Base-by-base conservation (phyloP, 53 echinoderm and acorn worm genomes). In the Paelopatides confundens region DNA sequence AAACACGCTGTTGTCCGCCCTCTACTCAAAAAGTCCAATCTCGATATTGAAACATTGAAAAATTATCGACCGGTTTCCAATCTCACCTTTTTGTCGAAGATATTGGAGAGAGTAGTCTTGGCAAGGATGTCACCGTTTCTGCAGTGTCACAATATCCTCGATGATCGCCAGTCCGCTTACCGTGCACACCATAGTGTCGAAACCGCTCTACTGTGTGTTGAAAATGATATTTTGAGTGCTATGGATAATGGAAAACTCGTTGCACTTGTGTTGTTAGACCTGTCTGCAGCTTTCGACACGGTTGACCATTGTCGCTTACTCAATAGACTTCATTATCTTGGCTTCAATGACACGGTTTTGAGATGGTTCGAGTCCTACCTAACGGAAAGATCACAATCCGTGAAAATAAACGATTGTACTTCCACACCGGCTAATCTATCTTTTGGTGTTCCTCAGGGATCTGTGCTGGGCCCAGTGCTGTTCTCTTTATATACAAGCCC, bases 401-500 rank as follows among this genome's bases (percentile, higher is more conserved):
- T 53, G 10, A 18, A n/a, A 18, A n/a, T 53, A 13, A 53, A 53
- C 15, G 4, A 53, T 12, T 21, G 1, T 54, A 18, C 5, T 5
- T 21, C 54, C 5, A 3, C 54, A 9, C 40, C 64, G 8, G 17
- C 64, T 15, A 27, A 24, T 9, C 7, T 63, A 8, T 9, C 8
- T 8, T 27, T 63, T 63, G 64, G 24, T 27, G 24, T 63, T 7
- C 17, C 64, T 8, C 64, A 63, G 30, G 64, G 64, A 27, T 63
- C 24, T 63, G 64, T 63, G 6, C 26, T 63, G 10, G 26, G 64
- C 10, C 64, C 64, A 15, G 10, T 27, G 2, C 26, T 24, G 30
- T 78, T 78, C 14, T 51, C 79, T 3, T 40, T 78, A 31, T 78
- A 78, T 23, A 78, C 79, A 3, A n/a, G 15, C 31, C 79, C 52